Percentiles rank a stretch among this genome's conserved stretches.
phyloP scores from a whole-genome alignment of 2,888 invertebrate genomes.

The Sepiola atlantica region DNA sequence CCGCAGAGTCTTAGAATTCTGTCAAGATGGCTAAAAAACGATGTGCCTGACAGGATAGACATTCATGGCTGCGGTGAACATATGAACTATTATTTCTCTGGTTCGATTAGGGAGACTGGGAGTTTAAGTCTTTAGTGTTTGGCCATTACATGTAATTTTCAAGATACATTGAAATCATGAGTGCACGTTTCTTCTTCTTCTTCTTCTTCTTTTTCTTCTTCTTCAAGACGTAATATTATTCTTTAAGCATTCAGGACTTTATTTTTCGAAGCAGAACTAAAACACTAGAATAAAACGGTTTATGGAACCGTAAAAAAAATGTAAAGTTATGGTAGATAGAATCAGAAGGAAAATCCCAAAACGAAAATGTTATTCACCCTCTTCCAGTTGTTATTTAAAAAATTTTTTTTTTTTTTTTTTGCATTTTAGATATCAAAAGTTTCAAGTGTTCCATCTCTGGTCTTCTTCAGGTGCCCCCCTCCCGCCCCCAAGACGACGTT shows the following conservation, averaged over 20 bases:
- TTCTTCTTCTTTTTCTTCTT: neutral
- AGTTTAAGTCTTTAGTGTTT: neutral
- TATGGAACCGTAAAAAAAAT: neutral
- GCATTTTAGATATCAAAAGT: too few species aligned
- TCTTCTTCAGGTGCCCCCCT: too few species aligned
- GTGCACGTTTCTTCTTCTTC: neutral
- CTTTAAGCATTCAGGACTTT: neutral
- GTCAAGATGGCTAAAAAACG: neutral
- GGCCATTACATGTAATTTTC: neutral
- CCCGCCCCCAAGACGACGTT: too few species aligned
- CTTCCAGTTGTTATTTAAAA: too few species aligned
- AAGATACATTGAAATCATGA: neutral
- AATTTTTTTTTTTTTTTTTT: too few species aligned
- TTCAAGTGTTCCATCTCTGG: too few species aligned
- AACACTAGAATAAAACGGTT: neutral
- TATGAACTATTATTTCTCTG: neutral
- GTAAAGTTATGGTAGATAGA: neutral
- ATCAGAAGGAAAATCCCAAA: neutral
- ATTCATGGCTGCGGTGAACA: neutral
- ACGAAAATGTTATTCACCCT: neutral
- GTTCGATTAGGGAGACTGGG: neutral
- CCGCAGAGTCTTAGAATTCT: neutral
- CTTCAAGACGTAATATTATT: neutral
- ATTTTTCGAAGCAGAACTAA: neutral
- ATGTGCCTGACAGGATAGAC: neutral